Evolutionary conservation across 2,797 vertebrate species (phyloP), one percentile per base, ranked within the genome.

Genomic region (Podarcis lilfordi): DNA sequence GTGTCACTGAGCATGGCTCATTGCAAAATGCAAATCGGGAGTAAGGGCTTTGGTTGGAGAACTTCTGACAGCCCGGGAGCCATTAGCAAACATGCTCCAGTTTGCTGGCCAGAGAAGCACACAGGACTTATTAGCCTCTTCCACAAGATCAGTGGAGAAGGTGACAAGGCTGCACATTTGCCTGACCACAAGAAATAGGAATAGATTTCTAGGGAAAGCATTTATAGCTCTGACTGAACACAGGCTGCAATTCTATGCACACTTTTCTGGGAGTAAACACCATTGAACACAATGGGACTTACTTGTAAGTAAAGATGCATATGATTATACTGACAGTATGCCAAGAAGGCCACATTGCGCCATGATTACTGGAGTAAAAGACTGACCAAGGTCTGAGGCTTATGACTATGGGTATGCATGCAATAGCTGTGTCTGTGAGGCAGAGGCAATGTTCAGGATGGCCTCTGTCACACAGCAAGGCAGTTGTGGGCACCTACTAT

Each of bases 21-120:
- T 27, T 43, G 40, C 29, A 50, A 74, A 35, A 32, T 74, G 9
- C 15, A 32, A 55, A 75, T 17, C 0, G 7, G 13, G 1, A 75
- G 25, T 66, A 15, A 90, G 45, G n/a, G n/a, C n/a, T 74, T 66
- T 13, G 32, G 25, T 87, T 11, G 5, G 79, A n/a, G 0, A 10
- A 29, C 37, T 82, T 40, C 13, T 72, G 68, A 17, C 35, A 0
- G 0, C 50, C 85, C 80, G 61, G 78, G 8, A 19, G 3, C 6
- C 1, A 0, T 4, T 0, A 0, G 11, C 68, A 88, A 92, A 74
- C 5, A 1, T 0, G 1, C 3, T 29, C 15, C n/a, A 27, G 43
- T 7, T 25, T 76, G 55, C 61, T 68, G 61, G 59, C 10, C 27
- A n/a, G 23, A 81, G 32, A 43, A 32, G 37, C 37, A 9, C 66